phyloP scores from a whole-genome alignment of 2,888 invertebrate genomes.

The Drepanosiphum platanoidis region DNA sequence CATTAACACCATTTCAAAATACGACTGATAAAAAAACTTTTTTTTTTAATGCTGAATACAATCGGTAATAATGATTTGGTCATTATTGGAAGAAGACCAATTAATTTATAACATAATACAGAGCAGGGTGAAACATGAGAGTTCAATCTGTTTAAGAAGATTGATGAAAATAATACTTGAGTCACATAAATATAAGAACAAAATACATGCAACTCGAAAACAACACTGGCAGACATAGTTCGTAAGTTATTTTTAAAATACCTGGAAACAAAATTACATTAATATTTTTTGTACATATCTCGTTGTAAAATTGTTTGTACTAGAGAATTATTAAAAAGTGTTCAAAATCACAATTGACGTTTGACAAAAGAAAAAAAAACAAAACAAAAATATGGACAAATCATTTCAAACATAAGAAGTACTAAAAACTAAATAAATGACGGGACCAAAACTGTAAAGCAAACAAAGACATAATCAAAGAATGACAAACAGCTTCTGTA shows the following conservation, averaged over 20 bases:
- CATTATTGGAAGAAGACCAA: neutral
- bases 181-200: neutral
- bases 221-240: neutral
- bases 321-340: too few relatives aligned
- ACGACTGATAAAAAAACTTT: neutral
- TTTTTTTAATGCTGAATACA: neutral
- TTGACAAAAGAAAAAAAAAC: too few relatives aligned
- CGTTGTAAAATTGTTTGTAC: too few relatives aligned
- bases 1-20: neutral
- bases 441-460: too few relatives aligned
- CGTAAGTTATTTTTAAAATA: neutral
- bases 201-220: slow-evolving; percentile 10
- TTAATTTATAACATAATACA: neutral
- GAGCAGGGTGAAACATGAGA: neutral
- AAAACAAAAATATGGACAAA: too few relatives aligned
- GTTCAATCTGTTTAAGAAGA: neutral
- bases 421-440: too few relatives aligned
- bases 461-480: neutral
- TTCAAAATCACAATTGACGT: too few relatives aligned
- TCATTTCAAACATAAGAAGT: too few relatives aligned
- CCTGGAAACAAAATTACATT: neutral
- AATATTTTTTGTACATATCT: neutral
- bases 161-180: neutral
- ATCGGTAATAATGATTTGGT: neutral
- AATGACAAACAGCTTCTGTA: neutral